Evolutionary conservation across 2,888 invertebrate genomes (phyloP).

Genomic region (Phytoseiulus persimilis): DNA sequence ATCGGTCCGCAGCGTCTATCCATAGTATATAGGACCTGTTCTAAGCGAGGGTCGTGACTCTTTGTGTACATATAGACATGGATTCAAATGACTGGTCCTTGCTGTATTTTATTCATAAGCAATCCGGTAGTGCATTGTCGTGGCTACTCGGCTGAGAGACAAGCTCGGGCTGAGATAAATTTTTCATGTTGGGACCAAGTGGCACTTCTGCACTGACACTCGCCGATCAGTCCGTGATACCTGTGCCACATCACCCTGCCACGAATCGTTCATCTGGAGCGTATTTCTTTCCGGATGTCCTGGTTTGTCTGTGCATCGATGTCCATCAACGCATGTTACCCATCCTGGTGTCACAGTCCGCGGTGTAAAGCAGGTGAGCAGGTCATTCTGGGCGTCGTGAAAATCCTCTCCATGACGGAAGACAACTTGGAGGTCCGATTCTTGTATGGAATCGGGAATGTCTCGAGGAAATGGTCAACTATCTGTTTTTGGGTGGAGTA

Average conservation of each 20-base stretch:
- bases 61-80: not conserved
- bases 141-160: not conserved
- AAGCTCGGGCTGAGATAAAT: not conserved
- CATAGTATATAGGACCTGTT: not conserved
- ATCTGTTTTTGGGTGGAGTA: no score
- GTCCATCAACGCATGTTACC: no score
- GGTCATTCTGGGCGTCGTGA: no score
- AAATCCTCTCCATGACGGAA: no score
- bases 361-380: no score
- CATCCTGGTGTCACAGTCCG: no score
- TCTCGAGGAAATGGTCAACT: no score
- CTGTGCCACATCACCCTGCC: not conserved
- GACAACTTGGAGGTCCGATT: no score
- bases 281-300: not conserved
- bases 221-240: not conserved
- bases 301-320: no score
- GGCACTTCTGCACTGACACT: not conserved
- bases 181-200: not conserved
- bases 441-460: no score
- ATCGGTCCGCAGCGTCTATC: not conserved
- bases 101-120: not conserved
- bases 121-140: not conserved
- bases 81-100: not conserved
- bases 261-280: not conserved
- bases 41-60: not conserved